These are phyloP conservation scores for Pristiophorus japonicus DNA, from an alignment of 2,113 vertebrate species.

Conservation along the genomic window DNA sequence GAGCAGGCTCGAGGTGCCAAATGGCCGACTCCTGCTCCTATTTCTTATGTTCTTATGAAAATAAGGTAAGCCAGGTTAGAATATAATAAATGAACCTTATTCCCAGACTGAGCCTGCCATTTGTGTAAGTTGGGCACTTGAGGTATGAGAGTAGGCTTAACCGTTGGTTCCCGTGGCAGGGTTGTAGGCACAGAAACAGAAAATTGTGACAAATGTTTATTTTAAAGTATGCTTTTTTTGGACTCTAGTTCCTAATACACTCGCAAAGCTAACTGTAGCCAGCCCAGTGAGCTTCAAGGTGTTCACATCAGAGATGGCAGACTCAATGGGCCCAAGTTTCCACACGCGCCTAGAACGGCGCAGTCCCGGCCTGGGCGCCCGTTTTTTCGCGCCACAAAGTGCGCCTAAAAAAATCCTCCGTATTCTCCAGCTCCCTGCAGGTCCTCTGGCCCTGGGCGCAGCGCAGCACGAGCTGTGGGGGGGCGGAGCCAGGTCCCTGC, in stretches of 20 bases:
- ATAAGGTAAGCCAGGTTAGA: background rate
- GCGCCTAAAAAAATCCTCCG: no score
- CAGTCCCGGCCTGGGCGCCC: no score
- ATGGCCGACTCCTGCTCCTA: no score
- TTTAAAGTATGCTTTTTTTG: background rate
- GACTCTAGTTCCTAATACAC: background rate
- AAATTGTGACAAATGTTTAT: background rate
- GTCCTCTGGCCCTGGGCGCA: no score
- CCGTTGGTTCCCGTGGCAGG: background rate
- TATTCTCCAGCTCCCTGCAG: no score
- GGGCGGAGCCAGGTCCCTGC: no score
- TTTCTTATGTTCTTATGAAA: no score
- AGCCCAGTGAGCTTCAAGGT: background rate
- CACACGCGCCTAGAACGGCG: no score
- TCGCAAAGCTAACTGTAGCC: background rate
- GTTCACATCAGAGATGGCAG: background rate
- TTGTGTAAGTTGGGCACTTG: background rate
- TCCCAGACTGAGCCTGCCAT: background rate
- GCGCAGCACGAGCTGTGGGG: no score
- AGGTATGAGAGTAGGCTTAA: background rate
- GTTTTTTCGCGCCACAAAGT: no score
- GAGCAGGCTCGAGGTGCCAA: no score
- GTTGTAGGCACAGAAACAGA: background rate
- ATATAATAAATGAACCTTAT: background rate
- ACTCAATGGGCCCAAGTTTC: no score